Base-by-base conservation (phyloP, 2,113 vertebrate genomes). In the Climacteris rufus region DNA sequence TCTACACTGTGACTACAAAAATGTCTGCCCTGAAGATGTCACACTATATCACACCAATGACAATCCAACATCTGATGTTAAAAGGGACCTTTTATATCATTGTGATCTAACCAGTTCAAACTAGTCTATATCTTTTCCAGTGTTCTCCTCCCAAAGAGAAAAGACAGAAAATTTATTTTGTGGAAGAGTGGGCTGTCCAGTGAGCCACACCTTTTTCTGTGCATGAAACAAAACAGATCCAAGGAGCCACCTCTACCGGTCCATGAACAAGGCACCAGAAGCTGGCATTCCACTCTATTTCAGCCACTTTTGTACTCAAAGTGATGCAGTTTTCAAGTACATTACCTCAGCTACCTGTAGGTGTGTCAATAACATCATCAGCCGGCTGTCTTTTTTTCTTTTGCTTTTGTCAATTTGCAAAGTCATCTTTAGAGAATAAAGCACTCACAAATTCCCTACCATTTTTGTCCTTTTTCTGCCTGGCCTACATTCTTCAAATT, bases 261-360 rank as follows among this genome's bases (percentile, higher is more conserved):
- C 30, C 3, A 0, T 27, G 31, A 74, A 50, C 42, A 50, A 1
- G 0, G 15, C 27, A 30, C 15, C 35, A 39, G 0, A 1, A 45
- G 7, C 45, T 50, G 23, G 15, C 10, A 84, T 68, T 18, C 16
- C 3, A 2, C 16, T 30, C 28, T 27, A 13, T 25, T 68, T 85
- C 49, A 57, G 16, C 19, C 37, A 23, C 20, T 83, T 63, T 39
- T 1, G 0, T n/a, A 44, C 44, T 40, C 24, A 35, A 52, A 68
- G 14, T 2, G 6, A 25, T 49, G 81, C 40, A 42, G 37, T 60
- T 20, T 37, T 72, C 37, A 61, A 31, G 24, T n/a, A 64, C 52
- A 84, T 68, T 33, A 40, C 18, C 31, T 49, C 49, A n/a, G 19
- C 14, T 83, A 50, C 39, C 23, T 86, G 19, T 69, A 59, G 4